These are phyloP conservation scores for Cryptophagus acutangulus DNA, from an alignment of 2,888 invertebrate species.

Conservation along the genomic window DNA sequence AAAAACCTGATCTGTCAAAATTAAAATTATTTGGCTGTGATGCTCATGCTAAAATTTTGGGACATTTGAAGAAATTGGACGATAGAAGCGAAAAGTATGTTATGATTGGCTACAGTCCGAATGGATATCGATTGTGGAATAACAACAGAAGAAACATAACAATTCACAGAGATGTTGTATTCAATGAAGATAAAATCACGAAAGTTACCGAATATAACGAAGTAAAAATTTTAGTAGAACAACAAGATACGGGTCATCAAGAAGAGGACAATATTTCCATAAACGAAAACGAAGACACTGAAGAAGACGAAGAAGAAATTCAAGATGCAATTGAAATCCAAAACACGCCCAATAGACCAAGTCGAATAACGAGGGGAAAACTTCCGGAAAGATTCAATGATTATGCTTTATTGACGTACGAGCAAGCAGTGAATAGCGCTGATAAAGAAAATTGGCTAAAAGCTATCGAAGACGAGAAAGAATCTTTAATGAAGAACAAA, in stretches of 20 bases:
- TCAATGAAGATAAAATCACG: slow-evolving; percentile 10
- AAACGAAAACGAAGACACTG: neutral
- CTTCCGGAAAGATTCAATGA: neutral
- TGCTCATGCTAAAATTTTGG: slow-evolving; percentile 29
- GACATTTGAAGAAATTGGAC: slow-evolving; percentile 31
- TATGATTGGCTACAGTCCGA: slow-evolving; percentile 24
- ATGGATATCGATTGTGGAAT: slow-evolving; percentile 20
- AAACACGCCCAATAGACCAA: too few species aligned
- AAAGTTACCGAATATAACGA: neutral
- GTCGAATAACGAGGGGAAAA: neutral
- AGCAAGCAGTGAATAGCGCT: slow-evolving; percentile 9
- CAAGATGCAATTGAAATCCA: slow-evolving; percentile 1
- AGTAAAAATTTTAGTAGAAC: slow-evolving; percentile 10
- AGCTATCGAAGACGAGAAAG: slow-evolving; percentile 25
- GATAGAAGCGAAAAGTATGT: slow-evolving; percentile 26
- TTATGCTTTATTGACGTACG: slow-evolving; percentile 6
- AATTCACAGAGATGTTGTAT: slow-evolving; percentile 18
- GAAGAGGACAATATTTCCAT: neutral
- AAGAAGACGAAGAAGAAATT: slow-evolving; percentile 3
- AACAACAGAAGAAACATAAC: slow-evolving; percentile 11
- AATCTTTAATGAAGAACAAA: slow-evolving; percentile 21
- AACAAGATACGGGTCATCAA: neutral
- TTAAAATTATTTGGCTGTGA: slow-evolving; percentile 33
- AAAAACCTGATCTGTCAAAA: slow-evolving; percentile 30
- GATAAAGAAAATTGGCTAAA: slow-evolving; percentile 18